Conservation (phyloP, 2,113 vertebrate genomes). For the Lucifuga dentata region DNA sequence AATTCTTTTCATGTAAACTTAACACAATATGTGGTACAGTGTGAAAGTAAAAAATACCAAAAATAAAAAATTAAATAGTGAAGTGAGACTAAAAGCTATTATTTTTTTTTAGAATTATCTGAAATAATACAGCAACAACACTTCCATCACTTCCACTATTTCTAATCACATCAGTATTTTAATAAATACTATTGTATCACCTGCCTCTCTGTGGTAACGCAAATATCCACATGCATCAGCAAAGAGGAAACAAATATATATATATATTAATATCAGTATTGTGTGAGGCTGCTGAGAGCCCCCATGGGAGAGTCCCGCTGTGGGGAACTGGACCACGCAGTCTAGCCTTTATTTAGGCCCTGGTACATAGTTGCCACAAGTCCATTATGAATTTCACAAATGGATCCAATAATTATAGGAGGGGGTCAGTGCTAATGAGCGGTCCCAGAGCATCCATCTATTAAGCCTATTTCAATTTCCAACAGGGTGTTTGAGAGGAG, state of each 20-base stretch:
- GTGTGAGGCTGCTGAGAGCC: constrained; percentile 61
- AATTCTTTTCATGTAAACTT: constrained; percentile 32
- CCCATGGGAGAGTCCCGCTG: constrained; percentile 62
- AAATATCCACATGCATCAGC: constrained; percentile 33
- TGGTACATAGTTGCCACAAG: constrained; percentile 76
- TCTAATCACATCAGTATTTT: constrained; percentile 5
- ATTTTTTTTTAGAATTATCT: not conserved
- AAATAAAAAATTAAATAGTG: not conserved
- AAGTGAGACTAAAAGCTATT: not conserved
- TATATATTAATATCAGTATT: constrained; percentile 41
- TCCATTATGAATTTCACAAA: constrained; percentile 85
- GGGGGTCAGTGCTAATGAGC: constrained; percentile 82
- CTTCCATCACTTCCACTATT: not conserved
- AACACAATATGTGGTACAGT: constrained; percentile 11
- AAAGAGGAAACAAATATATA: constrained; percentile 49
- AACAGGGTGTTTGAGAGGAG: constrained; percentile 28
- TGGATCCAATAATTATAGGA: constrained; percentile 84
- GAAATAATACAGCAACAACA: not conserved
- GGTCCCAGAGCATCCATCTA: constrained; percentile 77
- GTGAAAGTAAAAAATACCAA: constrained; percentile 8
- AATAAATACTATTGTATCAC: constrained; percentile 16
- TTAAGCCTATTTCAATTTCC: constrained; percentile 84
- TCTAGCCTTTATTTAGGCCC: constrained; percentile 72
- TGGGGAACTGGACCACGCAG: constrained; percentile 68
- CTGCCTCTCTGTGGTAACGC: constrained; percentile 17